These are phyloP conservation scores for Xenops minutus DNA, from an alignment of 2,797 vertebrate species.

Conservation along the genomic window DNA sequence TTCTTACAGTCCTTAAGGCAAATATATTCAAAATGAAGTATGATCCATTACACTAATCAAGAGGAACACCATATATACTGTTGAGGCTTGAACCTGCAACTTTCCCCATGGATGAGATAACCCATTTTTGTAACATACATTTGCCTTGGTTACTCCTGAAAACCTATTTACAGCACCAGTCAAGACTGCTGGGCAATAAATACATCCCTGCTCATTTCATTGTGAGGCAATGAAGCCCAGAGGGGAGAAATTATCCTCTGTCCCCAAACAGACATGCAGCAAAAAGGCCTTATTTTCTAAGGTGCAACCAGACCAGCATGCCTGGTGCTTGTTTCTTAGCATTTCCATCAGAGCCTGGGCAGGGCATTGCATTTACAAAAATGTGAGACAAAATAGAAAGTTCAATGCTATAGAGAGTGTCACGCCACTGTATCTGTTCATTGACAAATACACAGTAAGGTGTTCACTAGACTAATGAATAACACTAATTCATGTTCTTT, in stretches of 20 bases:
- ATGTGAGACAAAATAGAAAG: neutral
- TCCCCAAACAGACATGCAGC: neutral
- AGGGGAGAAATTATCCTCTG: neutral
- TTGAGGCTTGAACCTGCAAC: neutral
- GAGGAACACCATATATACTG: neutral
- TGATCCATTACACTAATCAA: neutral
- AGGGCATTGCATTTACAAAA: neutral
- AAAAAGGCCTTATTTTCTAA: neutral
- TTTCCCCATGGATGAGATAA: neutral
- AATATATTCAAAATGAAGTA: neutral
- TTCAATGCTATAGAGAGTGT: neutral
- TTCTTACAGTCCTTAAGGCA: neutral
- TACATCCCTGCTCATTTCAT: neutral
- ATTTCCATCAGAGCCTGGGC: neutral
- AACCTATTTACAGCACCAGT: neutral
- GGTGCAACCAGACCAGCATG: neutral
- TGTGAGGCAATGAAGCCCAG: neutral
- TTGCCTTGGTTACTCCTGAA: neutral
- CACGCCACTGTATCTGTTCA: neutral
- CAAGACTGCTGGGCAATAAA: neutral
- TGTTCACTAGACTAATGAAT: neutral
- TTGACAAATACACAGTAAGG: neutral
- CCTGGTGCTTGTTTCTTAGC: neutral
- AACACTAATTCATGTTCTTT: neutral
- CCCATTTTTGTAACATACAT: neutral